Evolutionary conservation across 2,888 invertebrate species (phyloP).

Genomic region (Axea sp.): DNA sequence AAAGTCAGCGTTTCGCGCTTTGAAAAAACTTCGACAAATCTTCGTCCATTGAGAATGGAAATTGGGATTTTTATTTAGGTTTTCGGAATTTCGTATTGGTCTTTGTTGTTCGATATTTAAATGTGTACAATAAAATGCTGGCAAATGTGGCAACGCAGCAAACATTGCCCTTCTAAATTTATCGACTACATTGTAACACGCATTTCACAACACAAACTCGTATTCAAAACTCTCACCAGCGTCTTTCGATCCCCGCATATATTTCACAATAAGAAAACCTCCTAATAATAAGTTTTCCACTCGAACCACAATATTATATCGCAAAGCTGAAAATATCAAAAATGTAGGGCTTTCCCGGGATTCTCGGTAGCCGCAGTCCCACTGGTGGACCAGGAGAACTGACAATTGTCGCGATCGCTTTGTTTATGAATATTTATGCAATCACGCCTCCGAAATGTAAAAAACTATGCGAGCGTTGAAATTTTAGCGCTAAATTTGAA

Average conservation of each 20-base stretch:
- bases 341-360: too few species aligned
- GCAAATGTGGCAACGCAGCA: slow-evolving; percentile 59
- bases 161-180: slow-evolving; percentile 61
- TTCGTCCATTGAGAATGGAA: too few species aligned
- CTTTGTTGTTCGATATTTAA: slow-evolving; percentile 38
- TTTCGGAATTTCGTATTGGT: not conserved
- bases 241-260: slow-evolving; percentile 9
- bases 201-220: slow-evolving; percentile 60
- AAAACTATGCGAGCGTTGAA: too few species aligned
- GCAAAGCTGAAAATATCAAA: slow-evolving; percentile 15
- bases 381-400: too few species aligned
- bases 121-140: slow-evolving; percentile 41
- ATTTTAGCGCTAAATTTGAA: too few species aligned
- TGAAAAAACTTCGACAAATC: too few species aligned
- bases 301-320: slow-evolving; percentile 11
- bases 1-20: too few species aligned
- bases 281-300: slow-evolving; percentile 49
- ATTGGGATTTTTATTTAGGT: too few species aligned
- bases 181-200: slow-evolving; percentile 56
- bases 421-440: too few species aligned
- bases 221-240: slow-evolving; percentile 46
- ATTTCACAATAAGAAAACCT: slow-evolving; percentile 51
- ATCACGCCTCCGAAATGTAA: too few species aligned
- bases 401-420: too few species aligned
- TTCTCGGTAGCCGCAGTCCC: too few species aligned